These are phyloP conservation scores for Oreochromis niloticus DNA, from an alignment of 2,113 vertebrate species.

Conservation along the genomic window DNA sequence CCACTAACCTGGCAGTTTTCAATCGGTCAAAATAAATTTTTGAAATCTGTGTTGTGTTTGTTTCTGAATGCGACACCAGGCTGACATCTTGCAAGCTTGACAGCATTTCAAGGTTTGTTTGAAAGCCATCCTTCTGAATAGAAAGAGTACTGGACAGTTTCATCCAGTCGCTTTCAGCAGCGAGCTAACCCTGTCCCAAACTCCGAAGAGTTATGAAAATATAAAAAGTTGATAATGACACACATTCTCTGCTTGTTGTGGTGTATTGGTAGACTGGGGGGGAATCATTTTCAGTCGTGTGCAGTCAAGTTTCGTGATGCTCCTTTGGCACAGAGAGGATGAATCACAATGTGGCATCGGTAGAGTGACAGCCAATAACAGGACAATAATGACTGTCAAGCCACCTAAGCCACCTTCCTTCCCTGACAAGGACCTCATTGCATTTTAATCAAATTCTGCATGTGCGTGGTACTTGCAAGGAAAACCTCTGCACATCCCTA, in stretches of 20 bases:
- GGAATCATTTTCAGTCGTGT: not conserved
- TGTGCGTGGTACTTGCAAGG: slow-evolving; percentile 39
- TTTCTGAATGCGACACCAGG: not conserved
- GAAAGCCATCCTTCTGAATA: not conserved
- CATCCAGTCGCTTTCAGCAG: not conserved
- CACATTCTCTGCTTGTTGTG: not conserved
- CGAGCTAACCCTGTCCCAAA: not conserved
- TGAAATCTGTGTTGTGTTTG: not conserved
- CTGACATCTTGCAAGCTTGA: not conserved
- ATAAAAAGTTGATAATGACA: not conserved
- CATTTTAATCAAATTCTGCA: slow-evolving; percentile 43
- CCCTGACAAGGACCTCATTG: slow-evolving; percentile 15
- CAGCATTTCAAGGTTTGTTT: not conserved
- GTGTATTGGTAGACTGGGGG: not conserved
- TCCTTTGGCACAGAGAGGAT: not conserved
- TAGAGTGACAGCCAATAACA: slow-evolving; percentile 32
- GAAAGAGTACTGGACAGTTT: not conserved
- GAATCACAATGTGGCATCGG: slow-evolving; percentile 1
- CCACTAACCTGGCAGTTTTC: not conserved
- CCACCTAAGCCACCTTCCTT: not conserved
- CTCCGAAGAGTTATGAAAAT: not conserved
- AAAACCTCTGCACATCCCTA: slow-evolving; percentile 40
- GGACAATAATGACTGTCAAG: slow-evolving; percentile 29
- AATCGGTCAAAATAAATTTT: not conserved
- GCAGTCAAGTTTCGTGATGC: not conserved